Evolutionary conservation across 2,113 vertebrate genomes (phyloP), one percentile per base, ranked within the genome.

Genomic region (Actenoides hombroni): DNA sequence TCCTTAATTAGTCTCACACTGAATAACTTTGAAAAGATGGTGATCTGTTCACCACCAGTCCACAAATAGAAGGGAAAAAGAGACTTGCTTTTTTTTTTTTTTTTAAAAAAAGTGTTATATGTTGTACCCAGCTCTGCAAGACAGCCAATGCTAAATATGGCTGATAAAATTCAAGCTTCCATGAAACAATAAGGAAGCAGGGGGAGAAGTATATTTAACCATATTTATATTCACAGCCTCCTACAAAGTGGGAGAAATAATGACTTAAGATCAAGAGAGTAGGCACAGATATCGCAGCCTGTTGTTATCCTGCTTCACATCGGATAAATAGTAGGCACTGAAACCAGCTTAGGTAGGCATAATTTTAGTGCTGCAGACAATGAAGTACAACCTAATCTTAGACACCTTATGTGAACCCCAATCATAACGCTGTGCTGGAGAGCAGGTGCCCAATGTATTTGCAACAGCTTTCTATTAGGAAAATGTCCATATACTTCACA

Each of bases 1-100:
- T 91, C 15, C 44, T 40, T 92, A 92, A 95, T 92, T 95, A 92
- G 82, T 87, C 39, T 92, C 40, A 71, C 29, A 61, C 39, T 73
- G 77, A 92, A 83, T 54, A 92, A 87, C 78, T 79, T 87, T 2
- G 29, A 77, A 56, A 81, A 83, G 86, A 86, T 0, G 0, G 53
- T 0, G 1, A 69, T 69, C 33, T 81, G 19, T 65, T 94, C 89
- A 84, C 57, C 26, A 89, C 35, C 19, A 83, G 35, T 46, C 53
- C 48, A 64, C 74, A 94, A 95, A 91, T 10, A 91, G 35, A 75
- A 75, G 23, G 42, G 26, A 19, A 37, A 26, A 80, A 90, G 77
- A 79, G 71, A 29, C 23, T 28, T 35, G 71, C 2, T 35, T 87
- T 86, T 57, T 9, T 18, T 42, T 42, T 12, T 12, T 42, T 42